Percentiles rank a stretch among this genome's conserved stretches.
These are phyloP conservation scores for Tanypteryx hageni DNA, from an alignment of 2,888 invertebrate genomes.

Conservation along the genomic window DNA sequence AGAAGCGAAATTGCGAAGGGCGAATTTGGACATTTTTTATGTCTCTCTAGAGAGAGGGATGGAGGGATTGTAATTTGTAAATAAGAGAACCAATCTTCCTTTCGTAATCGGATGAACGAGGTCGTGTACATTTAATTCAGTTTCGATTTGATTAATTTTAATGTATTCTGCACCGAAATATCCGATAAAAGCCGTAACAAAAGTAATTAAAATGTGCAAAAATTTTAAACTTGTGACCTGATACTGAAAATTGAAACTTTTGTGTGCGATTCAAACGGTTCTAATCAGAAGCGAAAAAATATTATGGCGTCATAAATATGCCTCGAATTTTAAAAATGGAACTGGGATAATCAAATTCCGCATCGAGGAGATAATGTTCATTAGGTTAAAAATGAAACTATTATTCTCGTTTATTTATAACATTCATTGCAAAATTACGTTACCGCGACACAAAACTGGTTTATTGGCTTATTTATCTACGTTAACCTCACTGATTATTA, in stretches of 20 bases:
- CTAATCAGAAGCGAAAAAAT: neutral
- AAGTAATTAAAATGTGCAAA: constrained; percentile 46
- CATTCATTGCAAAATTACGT: too few species aligned
- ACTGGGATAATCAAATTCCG: constrained; percentile 46
- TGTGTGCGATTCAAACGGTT: neutral
- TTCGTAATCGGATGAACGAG: constrained; percentile 46
- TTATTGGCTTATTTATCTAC: too few species aligned
- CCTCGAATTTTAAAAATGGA: constrained; percentile 20
- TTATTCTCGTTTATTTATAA: too few species aligned
- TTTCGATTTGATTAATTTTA: constrained; percentile 61
- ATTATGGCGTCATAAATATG: neutral
- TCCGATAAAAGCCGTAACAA: constrained; percentile 16
- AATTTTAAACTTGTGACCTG: neutral
- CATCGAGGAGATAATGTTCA: neutral
- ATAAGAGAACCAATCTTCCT: constrained; percentile 33
- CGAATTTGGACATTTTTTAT: constrained; percentile 14
- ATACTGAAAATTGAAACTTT: neutral
- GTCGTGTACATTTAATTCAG: constrained; percentile 54
- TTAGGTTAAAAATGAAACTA: neutral
- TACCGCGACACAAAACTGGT: too few species aligned
- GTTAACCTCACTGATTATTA: too few species aligned
- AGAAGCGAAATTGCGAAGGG: constrained; percentile 45
- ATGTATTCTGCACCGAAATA: neutral
- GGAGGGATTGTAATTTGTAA: constrained; percentile 17
- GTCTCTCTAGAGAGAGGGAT: neutral